Conservation (phyloP, 2,797 vertebrate species). For the Fratercula arctica region DNA sequence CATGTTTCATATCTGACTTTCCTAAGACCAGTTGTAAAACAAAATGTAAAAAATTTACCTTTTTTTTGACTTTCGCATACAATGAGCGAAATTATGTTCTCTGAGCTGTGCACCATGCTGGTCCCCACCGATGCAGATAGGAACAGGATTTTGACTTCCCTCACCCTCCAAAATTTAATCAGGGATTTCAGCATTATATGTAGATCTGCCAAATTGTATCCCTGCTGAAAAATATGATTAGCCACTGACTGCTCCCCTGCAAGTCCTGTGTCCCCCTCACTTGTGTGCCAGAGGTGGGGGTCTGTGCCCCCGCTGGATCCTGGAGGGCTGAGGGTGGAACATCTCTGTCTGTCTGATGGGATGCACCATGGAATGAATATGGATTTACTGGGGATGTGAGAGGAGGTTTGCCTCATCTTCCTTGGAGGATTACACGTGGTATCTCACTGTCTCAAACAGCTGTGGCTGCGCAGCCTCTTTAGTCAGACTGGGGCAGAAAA, state of each 20-base stretch:
- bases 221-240: not conserved
- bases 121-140: not conserved
- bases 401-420: not conserved
- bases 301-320: accelerated
- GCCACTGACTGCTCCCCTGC: not conserved
- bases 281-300: accelerated
- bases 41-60: not conserved
- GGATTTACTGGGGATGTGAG: not conserved
- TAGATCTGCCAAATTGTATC: not conserved
- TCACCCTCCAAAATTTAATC: not conserved
- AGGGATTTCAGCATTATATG: not conserved
- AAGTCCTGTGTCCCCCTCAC: not conserved
- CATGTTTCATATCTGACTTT: not conserved
- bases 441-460: not conserved
- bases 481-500: not conserved
- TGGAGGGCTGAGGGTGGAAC: not conserved
- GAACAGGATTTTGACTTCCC: not conserved
- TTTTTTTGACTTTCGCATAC: not conserved
- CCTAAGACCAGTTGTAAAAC: not conserved
- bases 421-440: accelerated
- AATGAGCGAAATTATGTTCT: not conserved
- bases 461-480: not conserved
- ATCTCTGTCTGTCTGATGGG: accelerated
- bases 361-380: not conserved
- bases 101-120: not conserved